phyloP scores from a whole-genome alignment of 2,797 vertebrate genomes.

The Megaceryle alcyon region DNA sequence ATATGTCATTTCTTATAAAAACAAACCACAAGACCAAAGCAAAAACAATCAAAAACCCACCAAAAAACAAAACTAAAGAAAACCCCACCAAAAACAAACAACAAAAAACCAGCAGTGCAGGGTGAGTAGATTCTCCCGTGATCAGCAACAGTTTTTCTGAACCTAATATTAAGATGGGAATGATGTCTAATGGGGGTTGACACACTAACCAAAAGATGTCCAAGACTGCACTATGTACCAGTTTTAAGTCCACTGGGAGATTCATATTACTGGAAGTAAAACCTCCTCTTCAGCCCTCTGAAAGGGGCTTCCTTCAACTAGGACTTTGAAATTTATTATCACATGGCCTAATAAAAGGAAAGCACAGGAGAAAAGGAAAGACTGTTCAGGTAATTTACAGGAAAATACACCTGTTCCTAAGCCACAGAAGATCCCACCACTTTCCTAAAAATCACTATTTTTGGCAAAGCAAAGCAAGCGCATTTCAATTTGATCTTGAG shows the following conservation, averaged over 20 bases:
- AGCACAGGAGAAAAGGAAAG: background rate
- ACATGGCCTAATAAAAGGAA: background rate
- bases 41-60: no score
- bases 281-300: background rate
- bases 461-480: background rate
- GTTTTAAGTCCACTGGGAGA: background rate
- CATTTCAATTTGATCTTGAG: background rate
- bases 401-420: background rate
- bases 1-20: background rate
- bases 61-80: no score
- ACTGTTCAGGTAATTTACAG: background rate
- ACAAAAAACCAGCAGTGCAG: background rate
- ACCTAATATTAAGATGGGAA: background rate
- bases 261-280: background rate
- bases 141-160: background rate
- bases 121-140: background rate
- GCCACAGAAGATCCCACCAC: background rate
- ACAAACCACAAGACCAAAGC: no score
- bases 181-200: background rate
- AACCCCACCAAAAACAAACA: no score
- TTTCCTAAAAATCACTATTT: background rate
- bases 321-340: background rate
- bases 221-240: background rate
- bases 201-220: background rate
- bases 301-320: background rate